Conservation (phyloP, 1,140 invertebrate genomes). For the Thrips palmi region DNA sequence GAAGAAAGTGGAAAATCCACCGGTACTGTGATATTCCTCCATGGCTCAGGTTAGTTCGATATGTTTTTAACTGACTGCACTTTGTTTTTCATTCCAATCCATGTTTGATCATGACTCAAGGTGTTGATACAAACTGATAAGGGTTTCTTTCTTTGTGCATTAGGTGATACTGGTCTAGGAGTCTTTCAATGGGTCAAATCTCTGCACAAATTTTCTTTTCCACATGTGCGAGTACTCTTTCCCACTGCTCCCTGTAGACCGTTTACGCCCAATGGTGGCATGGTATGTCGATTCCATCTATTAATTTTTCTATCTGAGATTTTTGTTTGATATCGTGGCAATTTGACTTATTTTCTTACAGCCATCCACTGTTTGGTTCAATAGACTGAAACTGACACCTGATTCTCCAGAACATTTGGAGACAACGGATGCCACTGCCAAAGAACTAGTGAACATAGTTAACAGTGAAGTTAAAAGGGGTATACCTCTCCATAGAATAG, state of each 20-base stretch:
- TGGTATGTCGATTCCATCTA: conserved; percentile 23
- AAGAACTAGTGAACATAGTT: conserved; percentile 34
- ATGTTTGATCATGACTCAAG: background rate
- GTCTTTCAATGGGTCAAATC: conserved; percentile 42
- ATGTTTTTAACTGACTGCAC: no score
- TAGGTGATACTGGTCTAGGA: conserved; percentile 40
- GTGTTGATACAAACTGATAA: background rate
- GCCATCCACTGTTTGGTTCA: conserved; percentile 48
- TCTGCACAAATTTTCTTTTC: conserved; percentile 36
- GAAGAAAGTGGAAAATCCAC: conserved; percentile 18
- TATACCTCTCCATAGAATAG: conserved; percentile 40
- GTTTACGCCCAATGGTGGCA: conserved; percentile 39
- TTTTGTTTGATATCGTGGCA: conserved; percentile 2
- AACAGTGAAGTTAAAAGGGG: conserved; percentile 38
- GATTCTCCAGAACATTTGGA: conserved; percentile 35
- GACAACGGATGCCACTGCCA: conserved; percentile 35
- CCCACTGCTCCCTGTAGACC: conserved; percentile 47
- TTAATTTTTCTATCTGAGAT: conserved; percentile 5
- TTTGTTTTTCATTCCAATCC: conserved; percentile 3
- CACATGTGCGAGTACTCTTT: conserved; percentile 48
- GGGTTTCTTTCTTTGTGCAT: conserved; percentile 14
- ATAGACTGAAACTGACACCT: conserved; percentile 35
- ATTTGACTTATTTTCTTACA: conserved; percentile 17
- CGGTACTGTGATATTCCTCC: conserved; percentile 37
- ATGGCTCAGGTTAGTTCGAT: conserved; percentile 39